Conservation (phyloP, 92 coral and sea anemone genomes). For the Phenganax marumi region DNA sequence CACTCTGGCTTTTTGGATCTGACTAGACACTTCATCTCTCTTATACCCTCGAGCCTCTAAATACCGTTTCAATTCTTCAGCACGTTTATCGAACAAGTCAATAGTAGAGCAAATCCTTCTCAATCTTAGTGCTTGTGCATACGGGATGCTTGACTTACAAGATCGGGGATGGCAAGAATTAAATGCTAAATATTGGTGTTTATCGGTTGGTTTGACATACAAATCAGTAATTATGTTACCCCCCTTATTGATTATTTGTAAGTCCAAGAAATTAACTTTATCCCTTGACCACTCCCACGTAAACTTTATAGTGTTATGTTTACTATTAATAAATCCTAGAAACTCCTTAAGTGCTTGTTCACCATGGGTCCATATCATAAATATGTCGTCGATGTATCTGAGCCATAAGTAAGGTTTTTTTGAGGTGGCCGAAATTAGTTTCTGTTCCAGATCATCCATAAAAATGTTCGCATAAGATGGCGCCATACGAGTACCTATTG, state of each 20-base stretch:
- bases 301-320: conserved; percentile 49
- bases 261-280: conserved; percentile 24
- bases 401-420: conserved; percentile 29
- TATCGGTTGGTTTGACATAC: conserved; percentile 16
- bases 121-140: conserved; percentile 5
- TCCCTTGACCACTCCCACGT: conserved; percentile 17
- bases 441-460: conserved; percentile 22
- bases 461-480: conserved; percentile 19
- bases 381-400: conserved; percentile 30
- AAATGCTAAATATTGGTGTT: conserved; percentile 21
- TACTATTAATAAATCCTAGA: background rate
- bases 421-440: conserved; percentile 3
- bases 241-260: background rate
- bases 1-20: conserved; percentile 38
- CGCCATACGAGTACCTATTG: conserved; percentile 38
- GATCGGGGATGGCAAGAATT: conserved; percentile 11
- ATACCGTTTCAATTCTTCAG: conserved; percentile 27
- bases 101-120: conserved; percentile 21
- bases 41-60: conserved; percentile 42
- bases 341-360: conserved; percentile 10
- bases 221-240: conserved; percentile 17
- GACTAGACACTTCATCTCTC: background rate
- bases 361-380: conserved; percentile 28
- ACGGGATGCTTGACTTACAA: conserved; percentile 4
- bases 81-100: conserved; percentile 15